Percentiles rank a stretch among this genome's conserved stretches.
Conservation (phyloP, 2,113 vertebrate genomes). For the Pteropus alecto region DNA sequence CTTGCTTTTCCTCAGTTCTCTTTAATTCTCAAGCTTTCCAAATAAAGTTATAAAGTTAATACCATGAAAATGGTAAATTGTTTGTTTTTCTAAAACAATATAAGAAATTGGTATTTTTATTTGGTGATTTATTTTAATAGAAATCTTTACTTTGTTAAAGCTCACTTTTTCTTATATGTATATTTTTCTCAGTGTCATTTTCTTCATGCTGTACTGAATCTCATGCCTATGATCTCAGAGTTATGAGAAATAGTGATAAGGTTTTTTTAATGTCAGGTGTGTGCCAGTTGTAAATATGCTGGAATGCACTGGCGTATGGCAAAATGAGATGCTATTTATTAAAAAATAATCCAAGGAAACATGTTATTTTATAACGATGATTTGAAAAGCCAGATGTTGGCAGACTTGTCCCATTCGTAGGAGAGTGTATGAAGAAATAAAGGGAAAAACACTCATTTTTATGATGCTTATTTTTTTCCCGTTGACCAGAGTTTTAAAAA, state of each 20-base stretch:
- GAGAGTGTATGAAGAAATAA: slow-evolving; percentile 48
- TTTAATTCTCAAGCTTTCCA: not conserved
- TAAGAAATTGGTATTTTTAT: not conserved
- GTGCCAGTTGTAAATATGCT: slow-evolving; percentile 30
- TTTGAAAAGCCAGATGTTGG: slow-evolving; percentile 62
- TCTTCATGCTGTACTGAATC: not conserved
- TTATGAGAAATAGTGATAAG: slow-evolving; percentile 33
- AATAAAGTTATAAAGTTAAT: not conserved
- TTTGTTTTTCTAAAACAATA: not conserved
- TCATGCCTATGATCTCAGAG: not conserved
- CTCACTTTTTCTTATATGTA: not conserved
- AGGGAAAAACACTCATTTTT: slow-evolving; percentile 8
- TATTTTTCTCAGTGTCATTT: slow-evolving; percentile 27
- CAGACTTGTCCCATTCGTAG: slow-evolving; percentile 20
- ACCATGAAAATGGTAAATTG: not conserved
- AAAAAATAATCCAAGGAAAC: slow-evolving; percentile 63
- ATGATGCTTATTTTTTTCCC: slow-evolving; percentile 39
- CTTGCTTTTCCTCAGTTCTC: not conserved
- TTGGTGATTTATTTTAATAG: not conserved
- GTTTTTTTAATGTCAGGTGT: slow-evolving; percentile 39
- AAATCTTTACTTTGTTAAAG: not conserved
- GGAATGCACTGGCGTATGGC: slow-evolving; percentile 48
- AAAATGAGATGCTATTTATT: slow-evolving; percentile 56
- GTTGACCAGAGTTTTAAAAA: slow-evolving; percentile 9
- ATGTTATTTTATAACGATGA: slow-evolving; percentile 51